phyloP scores from a whole-genome alignment of 1,140 invertebrate species.

The Campodea augens region DNA sequence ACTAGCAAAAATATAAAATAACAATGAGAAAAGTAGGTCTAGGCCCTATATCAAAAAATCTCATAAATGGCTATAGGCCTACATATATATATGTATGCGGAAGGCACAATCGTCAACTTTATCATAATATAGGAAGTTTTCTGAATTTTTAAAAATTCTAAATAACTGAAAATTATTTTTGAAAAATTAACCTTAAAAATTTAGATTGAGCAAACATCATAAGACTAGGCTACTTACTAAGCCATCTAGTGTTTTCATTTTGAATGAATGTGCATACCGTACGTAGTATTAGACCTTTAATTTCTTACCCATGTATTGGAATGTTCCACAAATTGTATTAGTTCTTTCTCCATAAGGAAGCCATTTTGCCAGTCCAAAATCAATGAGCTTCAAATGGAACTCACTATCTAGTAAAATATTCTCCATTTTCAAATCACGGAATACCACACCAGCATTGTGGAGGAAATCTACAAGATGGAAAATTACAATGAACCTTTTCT shows the following conservation, averaged over 20 bases:
- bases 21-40: too few relatives aligned
- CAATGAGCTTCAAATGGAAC: conserved; percentile 61
- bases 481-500: conserved; percentile 1
- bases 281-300: neutral
- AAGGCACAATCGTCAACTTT: too few relatives aligned
- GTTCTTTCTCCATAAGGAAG: conserved; percentile 50
- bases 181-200: neutral
- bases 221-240: neutral
- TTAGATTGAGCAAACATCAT: neutral
- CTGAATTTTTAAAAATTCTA: neutral
- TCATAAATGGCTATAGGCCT: too few relatives aligned
- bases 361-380: conserved; percentile 91
- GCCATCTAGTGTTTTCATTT: neutral
- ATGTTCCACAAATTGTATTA: conserved; percentile 72
- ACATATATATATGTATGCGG: too few relatives aligned
- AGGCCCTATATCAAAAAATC: too few relatives aligned
- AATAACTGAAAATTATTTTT: neutral
- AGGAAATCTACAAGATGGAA: conserved; percentile 55
- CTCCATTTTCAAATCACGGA: conserved; percentile 77
- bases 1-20: too few relatives aligned
- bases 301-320: conserved; percentile 68
- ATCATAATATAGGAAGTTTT: neutral
- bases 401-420: conserved; percentile 67
- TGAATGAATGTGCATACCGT: neutral
- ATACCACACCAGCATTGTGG: conserved; percentile 75